Conservation (phyloP, 2,888 invertebrate species). For the Thecocarcelia acutangulata region DNA sequence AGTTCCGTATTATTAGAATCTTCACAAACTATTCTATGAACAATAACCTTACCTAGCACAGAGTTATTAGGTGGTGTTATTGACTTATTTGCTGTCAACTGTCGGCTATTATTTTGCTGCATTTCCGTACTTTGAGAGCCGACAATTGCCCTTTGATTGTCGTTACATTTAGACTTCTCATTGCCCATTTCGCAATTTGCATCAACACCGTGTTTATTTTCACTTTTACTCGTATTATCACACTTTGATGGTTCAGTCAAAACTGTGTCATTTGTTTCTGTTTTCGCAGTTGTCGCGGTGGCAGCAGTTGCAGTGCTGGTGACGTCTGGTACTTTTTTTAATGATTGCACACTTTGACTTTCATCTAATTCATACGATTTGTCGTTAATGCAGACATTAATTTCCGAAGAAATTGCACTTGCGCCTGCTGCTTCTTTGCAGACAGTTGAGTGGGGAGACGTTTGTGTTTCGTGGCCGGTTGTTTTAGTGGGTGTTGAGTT, state of each 20-base stretch:
- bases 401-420: constrained; percentile 47
- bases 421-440: constrained; percentile 19
- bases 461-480: constrained; percentile 16
- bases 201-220: constrained; percentile 35
- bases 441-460: constrained; percentile 19
- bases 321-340: constrained; percentile 49
- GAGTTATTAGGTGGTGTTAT: constrained; percentile 27
- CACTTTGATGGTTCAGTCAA: constrained; percentile 52
- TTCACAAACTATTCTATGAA: constrained; percentile 70
- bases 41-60: constrained; percentile 67
- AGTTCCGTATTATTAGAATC: constrained; percentile 7
- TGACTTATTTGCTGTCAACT: constrained; percentile 44
- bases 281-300: constrained; percentile 10
- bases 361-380: constrained; percentile 11
- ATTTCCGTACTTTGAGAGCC: neutral
- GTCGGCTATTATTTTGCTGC: constrained; percentile 1
- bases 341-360: constrained; percentile 32
- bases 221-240: constrained; percentile 49
- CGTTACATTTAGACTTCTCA: constrained; percentile 57
- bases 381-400: constrained; percentile 27
- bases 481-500: constrained; percentile 39
- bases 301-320: constrained; percentile 29
- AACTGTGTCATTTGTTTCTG: constrained; percentile 64
- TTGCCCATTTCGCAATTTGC: constrained; percentile 56
- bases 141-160: constrained; percentile 19